phyloP scores from a whole-genome alignment of 2,113 vertebrate genomes.

The Rhinopithecus roxellana region DNA sequence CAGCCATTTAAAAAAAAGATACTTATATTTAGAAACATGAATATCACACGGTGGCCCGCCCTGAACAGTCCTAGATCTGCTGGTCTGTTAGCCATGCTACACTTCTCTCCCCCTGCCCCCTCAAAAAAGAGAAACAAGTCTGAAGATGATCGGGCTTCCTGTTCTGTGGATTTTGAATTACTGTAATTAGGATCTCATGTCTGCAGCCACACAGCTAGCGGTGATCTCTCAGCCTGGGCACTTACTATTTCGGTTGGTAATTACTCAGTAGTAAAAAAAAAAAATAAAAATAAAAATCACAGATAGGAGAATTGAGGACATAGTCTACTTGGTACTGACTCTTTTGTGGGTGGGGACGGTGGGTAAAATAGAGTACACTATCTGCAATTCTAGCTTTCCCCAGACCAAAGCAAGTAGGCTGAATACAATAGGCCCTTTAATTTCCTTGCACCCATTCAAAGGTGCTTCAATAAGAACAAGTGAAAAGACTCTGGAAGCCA shows the following conservation, averaged over 20 bases:
- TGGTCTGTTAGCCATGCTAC: not conserved
- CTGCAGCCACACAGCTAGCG: conserved; percentile 48
- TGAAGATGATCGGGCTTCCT: conserved; percentile 72
- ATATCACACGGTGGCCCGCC: conserved; percentile 57
- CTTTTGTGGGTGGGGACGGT: no score
- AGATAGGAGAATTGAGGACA: not conserved
- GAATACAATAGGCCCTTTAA: not conserved
- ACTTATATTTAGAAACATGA: conserved; percentile 71
- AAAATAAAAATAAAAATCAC: not conserved
- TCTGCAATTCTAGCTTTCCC: not conserved
- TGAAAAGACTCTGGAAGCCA: not conserved
- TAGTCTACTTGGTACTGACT: not conserved
- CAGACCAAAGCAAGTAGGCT: not conserved
- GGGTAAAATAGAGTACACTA: not conserved
- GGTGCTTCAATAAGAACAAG: not conserved
- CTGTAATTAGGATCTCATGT: conserved; percentile 72
- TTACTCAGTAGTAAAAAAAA: not conserved
- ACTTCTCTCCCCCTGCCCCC: not conserved
- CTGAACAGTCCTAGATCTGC: not conserved
- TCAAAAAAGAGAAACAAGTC: not conserved
- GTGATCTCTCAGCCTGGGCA: not conserved
- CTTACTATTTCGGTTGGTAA: conserved; percentile 45
- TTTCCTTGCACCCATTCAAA: not conserved
- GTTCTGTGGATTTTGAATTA: conserved; percentile 73
- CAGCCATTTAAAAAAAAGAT: conserved; percentile 61